Percentiles rank a stretch among this genome's conserved stretches.
Conservation (phyloP, 2,113 vertebrate species). For the Prochilodus magdalenae region DNA sequence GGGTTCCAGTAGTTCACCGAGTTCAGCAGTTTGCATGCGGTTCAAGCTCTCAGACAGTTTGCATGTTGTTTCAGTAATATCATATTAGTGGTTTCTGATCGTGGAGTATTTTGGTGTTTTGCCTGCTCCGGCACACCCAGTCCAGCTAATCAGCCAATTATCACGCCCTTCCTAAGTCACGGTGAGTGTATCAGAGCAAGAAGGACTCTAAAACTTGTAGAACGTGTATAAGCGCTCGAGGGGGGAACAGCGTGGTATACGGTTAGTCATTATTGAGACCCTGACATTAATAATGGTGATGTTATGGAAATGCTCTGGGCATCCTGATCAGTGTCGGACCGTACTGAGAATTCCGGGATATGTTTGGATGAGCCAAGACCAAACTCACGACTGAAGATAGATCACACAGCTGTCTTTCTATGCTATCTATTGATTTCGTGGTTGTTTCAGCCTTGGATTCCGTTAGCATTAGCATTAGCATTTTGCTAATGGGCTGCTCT, state of each 20-base stretch:
- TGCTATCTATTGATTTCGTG: too few relatives aligned
- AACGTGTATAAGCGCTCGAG: too few relatives aligned
- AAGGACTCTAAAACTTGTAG: background rate
- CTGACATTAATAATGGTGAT: background rate
- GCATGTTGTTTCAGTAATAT: conserved; percentile 2
- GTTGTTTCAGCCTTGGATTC: too few relatives aligned
- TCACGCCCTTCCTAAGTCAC: background rate
- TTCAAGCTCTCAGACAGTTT: background rate
- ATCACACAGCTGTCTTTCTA: too few relatives aligned
- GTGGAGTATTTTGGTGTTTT: background rate
- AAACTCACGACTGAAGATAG: too few relatives aligned
- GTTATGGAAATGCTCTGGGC: background rate
- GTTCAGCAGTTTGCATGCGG: background rate
- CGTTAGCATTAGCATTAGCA: too few relatives aligned
- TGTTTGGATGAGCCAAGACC: too few relatives aligned
- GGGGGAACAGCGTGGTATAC: background rate
- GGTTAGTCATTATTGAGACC: background rate
- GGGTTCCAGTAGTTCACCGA: background rate
- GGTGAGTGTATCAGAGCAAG: background rate
- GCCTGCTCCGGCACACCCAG: background rate
- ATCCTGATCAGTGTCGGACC: background rate
- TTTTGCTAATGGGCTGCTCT: background rate
- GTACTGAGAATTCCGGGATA: background rate
- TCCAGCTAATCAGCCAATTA: background rate
- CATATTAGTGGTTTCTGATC: background rate